Evolutionary conservation across 2,797 vertebrate genomes (phyloP).

Genomic region (Pangasius krempfi): DNA sequence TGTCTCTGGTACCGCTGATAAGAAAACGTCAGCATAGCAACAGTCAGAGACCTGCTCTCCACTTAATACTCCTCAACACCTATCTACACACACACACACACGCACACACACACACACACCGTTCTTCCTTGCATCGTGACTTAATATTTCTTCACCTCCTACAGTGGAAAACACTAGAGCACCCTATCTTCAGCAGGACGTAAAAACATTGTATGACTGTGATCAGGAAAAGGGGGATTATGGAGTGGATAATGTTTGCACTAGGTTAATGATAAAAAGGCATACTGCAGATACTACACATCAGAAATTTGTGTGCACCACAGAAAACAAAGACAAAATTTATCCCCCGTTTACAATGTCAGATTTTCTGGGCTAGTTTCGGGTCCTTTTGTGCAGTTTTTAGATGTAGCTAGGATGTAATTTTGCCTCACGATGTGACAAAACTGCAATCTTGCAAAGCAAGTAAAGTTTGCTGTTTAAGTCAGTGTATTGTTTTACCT

Average conservation of each 20-base stretch:
- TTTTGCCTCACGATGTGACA: no score
- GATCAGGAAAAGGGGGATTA: not conserved
- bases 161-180: not conserved
- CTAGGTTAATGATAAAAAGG: not conserved
- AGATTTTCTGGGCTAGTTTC: no score
- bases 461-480: no score
- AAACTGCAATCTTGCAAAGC: no score
- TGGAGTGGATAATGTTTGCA: not conserved
- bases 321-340: no score
- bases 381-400: no score
- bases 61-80: not conserved
- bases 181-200: not conserved
- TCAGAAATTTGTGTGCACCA: no score
- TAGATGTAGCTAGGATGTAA: no score
- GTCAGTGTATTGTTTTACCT: not conserved
- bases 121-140: not conserved
- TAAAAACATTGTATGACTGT: not conserved
- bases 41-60: conserved; percentile 6
- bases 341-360: no score
- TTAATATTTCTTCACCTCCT: not conserved
- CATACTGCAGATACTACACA: not conserved
- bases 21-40: conserved; percentile 36
- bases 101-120: not conserved
- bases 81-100: not conserved
- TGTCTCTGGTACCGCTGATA: conserved; percentile 47